Percentiles rank a stretch among this genome's conserved stretches.
Conservation (phyloP, 2,797 vertebrate species). For the Clarias laeviceps region DNA sequence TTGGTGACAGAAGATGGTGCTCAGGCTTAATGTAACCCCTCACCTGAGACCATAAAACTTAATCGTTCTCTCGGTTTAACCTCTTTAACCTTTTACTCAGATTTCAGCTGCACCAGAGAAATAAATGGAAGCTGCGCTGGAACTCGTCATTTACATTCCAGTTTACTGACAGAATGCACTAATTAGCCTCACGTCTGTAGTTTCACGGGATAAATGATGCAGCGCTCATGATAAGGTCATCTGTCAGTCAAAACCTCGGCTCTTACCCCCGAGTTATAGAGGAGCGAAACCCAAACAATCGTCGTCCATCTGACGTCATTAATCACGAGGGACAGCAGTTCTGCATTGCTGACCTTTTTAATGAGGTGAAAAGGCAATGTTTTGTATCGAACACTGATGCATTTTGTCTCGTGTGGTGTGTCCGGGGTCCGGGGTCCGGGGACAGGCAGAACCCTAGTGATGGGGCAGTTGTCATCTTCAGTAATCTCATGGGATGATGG, state of each 20-base stretch:
- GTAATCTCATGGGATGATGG: background rate
- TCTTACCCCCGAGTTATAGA: background rate
- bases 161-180: background rate
- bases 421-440: background rate
- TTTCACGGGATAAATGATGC: background rate
- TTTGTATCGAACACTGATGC: background rate
- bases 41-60: background rate
- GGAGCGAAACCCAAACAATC: background rate
- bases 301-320: background rate
- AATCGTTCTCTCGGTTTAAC: background rate
- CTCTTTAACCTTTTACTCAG: background rate
- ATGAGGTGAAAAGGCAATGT: background rate
- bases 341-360: background rate
- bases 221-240: constrained; percentile 7
- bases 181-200: background rate
- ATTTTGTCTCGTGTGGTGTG: background rate
- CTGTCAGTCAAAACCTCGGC: background rate
- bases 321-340: background rate
- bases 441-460: background rate
- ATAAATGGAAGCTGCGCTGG: background rate
- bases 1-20: background rate
- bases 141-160: background rate
- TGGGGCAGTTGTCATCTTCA: background rate
- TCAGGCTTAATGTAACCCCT: background rate
- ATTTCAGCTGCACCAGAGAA: background rate